Percentiles rank a stretch among this genome's conserved stretches.
Evolutionary conservation across 2,888 invertebrate genomes (phyloP).

Genomic region (Drosophila picticornis): DNA sequence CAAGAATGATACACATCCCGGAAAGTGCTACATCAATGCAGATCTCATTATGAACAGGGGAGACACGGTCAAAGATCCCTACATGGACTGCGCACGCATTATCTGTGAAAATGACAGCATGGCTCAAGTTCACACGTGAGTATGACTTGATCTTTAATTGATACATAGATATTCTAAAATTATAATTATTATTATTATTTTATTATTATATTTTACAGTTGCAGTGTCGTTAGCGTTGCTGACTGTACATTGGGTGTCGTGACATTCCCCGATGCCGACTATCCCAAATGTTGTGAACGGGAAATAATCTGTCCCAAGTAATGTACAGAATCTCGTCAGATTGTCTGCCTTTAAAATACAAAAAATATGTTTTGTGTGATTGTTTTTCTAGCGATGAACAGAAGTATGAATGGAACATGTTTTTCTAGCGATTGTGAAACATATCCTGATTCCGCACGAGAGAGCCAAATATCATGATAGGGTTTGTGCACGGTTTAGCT

Average conservation of each 20-base stretch:
- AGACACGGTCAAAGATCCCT: constrained; percentile 32
- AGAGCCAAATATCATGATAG: background rate
- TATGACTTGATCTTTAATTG: background rate
- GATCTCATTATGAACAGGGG: constrained; percentile 48
- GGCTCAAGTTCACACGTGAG: constrained; percentile 56
- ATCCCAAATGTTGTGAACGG: constrained; percentile 57
- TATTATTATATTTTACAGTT: constrained; percentile 42
- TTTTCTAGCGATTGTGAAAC: constrained; percentile 15
- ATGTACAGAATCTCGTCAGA: background rate
- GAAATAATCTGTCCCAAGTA: constrained; percentile 12
- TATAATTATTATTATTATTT: too few species aligned
- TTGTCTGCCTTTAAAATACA: background rate
- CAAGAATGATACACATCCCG: constrained; percentile 57
- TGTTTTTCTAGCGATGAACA: background rate
- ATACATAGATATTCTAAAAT: background rate
- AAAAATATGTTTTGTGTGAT: constrained; percentile 6
- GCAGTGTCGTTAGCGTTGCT: constrained; percentile 31
- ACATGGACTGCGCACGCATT: constrained; percentile 49
- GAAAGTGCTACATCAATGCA: constrained; percentile 58
- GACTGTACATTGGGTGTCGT: constrained; percentile 47
- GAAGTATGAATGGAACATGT: background rate
- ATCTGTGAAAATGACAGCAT: constrained; percentile 42
- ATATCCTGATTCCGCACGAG: background rate
- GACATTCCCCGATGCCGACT: constrained; percentile 44
- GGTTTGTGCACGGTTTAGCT: background rate